phyloP scores from a whole-genome alignment of 2,797 vertebrate species.

The Cyprinodon diabolis region DNA sequence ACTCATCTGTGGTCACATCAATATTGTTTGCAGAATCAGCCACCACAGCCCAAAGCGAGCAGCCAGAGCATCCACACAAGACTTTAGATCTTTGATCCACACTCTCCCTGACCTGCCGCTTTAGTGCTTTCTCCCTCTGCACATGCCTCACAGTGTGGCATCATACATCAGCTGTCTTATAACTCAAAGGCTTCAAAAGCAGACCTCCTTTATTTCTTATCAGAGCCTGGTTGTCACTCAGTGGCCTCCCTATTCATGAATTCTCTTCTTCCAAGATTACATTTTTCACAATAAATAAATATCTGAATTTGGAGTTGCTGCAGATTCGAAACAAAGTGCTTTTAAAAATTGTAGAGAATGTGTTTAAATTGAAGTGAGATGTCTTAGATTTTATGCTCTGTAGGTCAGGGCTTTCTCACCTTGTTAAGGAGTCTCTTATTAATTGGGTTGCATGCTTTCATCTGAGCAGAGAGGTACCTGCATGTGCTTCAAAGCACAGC shows the following conservation, averaged over 20 bases:
- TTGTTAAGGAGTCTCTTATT: slow-evolving; percentile 79
- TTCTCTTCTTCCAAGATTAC: slow-evolving; percentile 15
- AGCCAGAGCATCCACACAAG: slow-evolving; percentile 45
- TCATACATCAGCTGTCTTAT: slow-evolving; percentile 41
- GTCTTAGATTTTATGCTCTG: slow-evolving; percentile 66
- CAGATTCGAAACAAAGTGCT: slow-evolving; percentile 22
- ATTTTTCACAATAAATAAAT: slow-evolving; percentile 30
- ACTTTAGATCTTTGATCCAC: slow-evolving; percentile 55
- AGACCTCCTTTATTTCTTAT: slow-evolving; percentile 27
- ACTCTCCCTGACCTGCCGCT: slow-evolving; percentile 39
- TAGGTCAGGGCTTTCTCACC: slow-evolving; percentile 79
- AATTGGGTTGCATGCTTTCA: slow-evolving; percentile 79
- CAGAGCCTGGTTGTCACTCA: slow-evolving; percentile 41
- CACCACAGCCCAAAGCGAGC: slow-evolving; percentile 22
- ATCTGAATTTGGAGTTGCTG: slow-evolving; percentile 13
- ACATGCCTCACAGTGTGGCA: slow-evolving; percentile 17
- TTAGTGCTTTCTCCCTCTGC: slow-evolving; percentile 36
- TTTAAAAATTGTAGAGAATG: slow-evolving; percentile 28
- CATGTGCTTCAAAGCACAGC: slow-evolving; percentile 75
- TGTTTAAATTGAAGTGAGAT: slow-evolving; percentile 33
- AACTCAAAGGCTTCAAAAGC: slow-evolving; percentile 49
- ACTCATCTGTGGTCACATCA: slow-evolving; percentile 32
- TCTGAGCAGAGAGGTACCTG: slow-evolving; percentile 76
- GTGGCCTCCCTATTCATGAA: slow-evolving; percentile 23
- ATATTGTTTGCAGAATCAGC: slow-evolving; percentile 48